Conservation (phyloP, 2,888 invertebrate species). For the Panopea generosa region DNA sequence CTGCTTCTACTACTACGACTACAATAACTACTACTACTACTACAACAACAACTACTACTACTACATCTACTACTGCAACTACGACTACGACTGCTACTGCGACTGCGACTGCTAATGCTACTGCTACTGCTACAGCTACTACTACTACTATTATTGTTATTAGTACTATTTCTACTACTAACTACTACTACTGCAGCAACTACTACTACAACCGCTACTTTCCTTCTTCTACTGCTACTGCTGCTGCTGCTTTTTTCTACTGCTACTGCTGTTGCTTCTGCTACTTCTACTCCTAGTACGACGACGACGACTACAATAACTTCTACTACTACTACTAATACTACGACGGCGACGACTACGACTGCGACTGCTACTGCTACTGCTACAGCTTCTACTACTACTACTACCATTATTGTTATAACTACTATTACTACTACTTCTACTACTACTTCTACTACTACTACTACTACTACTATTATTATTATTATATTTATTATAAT, state of each 20-base stretch:
- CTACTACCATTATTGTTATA: too few relatives aligned
- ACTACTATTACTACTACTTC: too few relatives aligned
- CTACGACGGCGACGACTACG: too few relatives aligned
- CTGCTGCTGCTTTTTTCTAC: neutral
- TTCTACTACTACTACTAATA: too few relatives aligned
- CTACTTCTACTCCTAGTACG: too few relatives aligned
- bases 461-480: too few relatives aligned
- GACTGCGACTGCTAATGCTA: neutral
- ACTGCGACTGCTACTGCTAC: too few relatives aligned
- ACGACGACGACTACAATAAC: too few relatives aligned
- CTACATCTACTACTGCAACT: neutral
- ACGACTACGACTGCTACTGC: neutral
- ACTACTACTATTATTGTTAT: constrained; percentile 3
- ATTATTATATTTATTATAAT: too few relatives aligned
- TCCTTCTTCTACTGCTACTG: neutral
- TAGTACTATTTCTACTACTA: constrained; percentile 15
- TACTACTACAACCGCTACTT: neutral
- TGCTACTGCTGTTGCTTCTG: constrained; percentile 3
- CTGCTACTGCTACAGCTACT: neutral
- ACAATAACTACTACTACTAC: constrained; percentile 1
- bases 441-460: too few relatives aligned
- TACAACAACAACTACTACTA: neutral
- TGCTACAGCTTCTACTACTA: too few relatives aligned
- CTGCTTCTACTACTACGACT: constrained; percentile 3
- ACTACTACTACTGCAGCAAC: constrained; percentile 2